Evolutionary conservation across 2,797 vertebrate species (phyloP).

Genomic region (Paratrypauchen microcephalus): DNA sequence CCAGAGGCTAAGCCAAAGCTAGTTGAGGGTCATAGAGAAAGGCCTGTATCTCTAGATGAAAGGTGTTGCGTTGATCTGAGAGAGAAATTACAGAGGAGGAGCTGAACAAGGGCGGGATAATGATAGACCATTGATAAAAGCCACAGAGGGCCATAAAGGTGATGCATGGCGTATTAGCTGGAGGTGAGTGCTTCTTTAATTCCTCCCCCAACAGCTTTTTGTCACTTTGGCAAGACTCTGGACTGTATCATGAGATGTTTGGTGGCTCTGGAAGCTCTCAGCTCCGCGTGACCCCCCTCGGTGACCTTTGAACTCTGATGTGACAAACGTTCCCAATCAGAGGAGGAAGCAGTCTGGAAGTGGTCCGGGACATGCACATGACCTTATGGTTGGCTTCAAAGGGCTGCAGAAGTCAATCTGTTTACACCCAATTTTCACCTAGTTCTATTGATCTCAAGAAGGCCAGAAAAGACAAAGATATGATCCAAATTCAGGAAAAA

Average conservation of each 20-base stretch:
- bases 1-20: conserved; percentile 47
- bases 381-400: conserved; percentile 68
- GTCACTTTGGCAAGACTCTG: conserved; percentile 56
- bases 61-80: conserved; percentile 49
- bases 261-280: conserved; percentile 43
- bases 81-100: conserved; percentile 50
- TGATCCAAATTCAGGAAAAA: not conserved
- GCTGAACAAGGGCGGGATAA: conserved; percentile 27
- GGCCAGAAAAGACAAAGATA: conserved; percentile 22
- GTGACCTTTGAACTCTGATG: conserved; percentile 67
- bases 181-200: conserved; percentile 37
- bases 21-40: conserved; percentile 49
- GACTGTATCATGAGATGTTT: conserved; percentile 60
- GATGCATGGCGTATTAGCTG: not conserved
- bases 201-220: conserved; percentile 45
- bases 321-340: conserved; percentile 76
- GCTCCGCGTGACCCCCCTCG: conserved; percentile 55
- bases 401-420: conserved; percentile 30
- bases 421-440: conserved; percentile 63
- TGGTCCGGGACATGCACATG: conserved; percentile 64
- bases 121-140: conserved; percentile 23
- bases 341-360: conserved; percentile 72
- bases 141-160: conserved; percentile 8
- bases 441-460: conserved; percentile 33
- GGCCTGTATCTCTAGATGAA: conserved; percentile 64